A percentile compares a stretch with the other conserved stretches of the same genome.
These are phyloP conservation scores for Cydia amplana DNA, from an alignment of 1,140 invertebrate genomes.

Conservation along the genomic window DNA sequence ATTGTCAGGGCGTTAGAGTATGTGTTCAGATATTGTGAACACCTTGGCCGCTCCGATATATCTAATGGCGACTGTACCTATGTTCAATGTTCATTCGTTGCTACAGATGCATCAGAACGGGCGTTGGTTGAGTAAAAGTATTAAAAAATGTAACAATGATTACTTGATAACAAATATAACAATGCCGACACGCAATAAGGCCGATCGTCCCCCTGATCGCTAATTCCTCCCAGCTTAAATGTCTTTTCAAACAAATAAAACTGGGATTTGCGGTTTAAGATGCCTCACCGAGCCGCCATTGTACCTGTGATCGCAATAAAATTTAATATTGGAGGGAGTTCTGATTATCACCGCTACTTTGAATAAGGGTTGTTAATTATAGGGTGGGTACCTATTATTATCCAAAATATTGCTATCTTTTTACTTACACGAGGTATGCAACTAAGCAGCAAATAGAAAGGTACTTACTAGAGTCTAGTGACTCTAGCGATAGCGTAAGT, in stretches of 20 bases:
- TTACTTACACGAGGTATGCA: no score
- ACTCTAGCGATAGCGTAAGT: no score
- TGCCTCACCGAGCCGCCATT: background rate
- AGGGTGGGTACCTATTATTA: slow-evolving; percentile 9
- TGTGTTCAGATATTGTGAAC: no score
- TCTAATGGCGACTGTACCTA: no score
- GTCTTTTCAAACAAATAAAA: slow-evolving; percentile 61
- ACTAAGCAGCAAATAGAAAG: no score
- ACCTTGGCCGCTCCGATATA: no score
- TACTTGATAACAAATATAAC: background rate
- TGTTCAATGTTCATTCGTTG: no score
- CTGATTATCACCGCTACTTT: slow-evolving; percentile 4
- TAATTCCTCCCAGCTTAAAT: slow-evolving; percentile 38
- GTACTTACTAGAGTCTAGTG: no score
- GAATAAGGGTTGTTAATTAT: background rate
- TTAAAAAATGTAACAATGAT: slow-evolving; percentile 2
- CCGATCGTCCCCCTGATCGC: slow-evolving; percentile 1
- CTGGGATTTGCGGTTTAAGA: slow-evolving; percentile 38
- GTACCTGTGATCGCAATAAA: slow-evolving; percentile 27
- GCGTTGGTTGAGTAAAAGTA: background rate
- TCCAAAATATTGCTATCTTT: no score
- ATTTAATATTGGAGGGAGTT: slow-evolving; percentile 1
- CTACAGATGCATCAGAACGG: background rate
- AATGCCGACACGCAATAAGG: slow-evolving; percentile 18
- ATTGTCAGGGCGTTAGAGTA: no score